These are phyloP conservation scores for Mystacides longicornis DNA, from an alignment of 2,888 invertebrate species.

Conservation along the genomic window DNA sequence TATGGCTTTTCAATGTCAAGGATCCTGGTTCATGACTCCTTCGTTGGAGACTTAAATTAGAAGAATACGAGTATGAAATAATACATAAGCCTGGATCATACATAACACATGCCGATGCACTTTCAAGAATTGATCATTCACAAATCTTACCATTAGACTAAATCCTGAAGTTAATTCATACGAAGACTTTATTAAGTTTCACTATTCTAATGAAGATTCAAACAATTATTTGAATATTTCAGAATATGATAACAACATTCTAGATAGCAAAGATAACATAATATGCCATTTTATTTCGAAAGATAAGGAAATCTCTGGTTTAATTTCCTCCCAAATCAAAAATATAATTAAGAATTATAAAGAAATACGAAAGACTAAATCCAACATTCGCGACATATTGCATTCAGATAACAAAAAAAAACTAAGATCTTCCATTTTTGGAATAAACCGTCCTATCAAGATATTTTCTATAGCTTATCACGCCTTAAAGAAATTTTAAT, in stretches of 20 bases:
- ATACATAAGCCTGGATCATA: slow-evolving; percentile 29
- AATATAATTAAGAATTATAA: not conserved
- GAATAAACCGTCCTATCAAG: slow-evolving; percentile 26
- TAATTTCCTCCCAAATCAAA: not conserved
- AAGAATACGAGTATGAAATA: slow-evolving; percentile 31
- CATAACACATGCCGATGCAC: slow-evolving; percentile 28
- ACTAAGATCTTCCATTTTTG: slow-evolving; percentile 19
- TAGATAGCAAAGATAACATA: slow-evolving; percentile 2
- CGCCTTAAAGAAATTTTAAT: slow-evolving; percentile 13
- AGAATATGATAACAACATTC: not conserved
- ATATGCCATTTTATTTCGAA: not conserved
- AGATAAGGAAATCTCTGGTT: slow-evolving; percentile 5
- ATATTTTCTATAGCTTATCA: slow-evolving; percentile 25
- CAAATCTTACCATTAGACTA: slow-evolving; percentile 6
- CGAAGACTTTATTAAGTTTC: slow-evolving; percentile 11
- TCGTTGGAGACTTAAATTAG: slow-evolving; percentile 30
- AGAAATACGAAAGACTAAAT: not conserved
- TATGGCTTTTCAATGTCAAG: slow-evolving; percentile 28
- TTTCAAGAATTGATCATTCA: slow-evolving; percentile 16
- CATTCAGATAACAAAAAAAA: not conserved
- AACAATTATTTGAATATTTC: not conserved
- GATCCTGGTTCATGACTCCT: slow-evolving; percentile 29
- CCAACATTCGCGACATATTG: not conserved
- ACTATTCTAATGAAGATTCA: not conserved
- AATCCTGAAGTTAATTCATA: slow-evolving; percentile 17